Evolutionary conservation across 2,113 vertebrate genomes (phyloP).

Genomic region (Candoia aspera): DNA sequence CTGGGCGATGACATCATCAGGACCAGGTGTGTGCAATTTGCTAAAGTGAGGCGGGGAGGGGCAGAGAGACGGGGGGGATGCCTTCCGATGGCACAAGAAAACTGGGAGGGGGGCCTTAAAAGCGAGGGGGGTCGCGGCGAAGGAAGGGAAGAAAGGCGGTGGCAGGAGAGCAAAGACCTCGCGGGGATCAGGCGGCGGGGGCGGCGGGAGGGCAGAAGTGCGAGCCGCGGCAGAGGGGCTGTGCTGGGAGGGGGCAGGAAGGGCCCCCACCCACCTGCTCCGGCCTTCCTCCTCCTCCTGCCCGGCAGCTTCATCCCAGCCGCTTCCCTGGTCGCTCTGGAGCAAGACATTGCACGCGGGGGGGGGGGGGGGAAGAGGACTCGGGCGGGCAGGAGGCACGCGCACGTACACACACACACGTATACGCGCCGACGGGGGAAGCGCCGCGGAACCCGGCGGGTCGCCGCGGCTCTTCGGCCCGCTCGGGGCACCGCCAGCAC

Average conservation of each 20-base stretch:
- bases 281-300: not conserved
- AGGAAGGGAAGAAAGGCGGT: too few species aligned
- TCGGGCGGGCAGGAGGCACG: not conserved
- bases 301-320: not conserved
- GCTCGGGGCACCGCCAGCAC: too few species aligned
- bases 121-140: not conserved
- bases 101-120: not conserved
- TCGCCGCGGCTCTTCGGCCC: too few species aligned
- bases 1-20: not conserved
- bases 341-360: not conserved
- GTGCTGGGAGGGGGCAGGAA: not conserved
- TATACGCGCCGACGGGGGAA: too few species aligned
- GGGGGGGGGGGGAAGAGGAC: not conserved
- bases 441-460: too few species aligned
- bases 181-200: too few species aligned
- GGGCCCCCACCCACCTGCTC: not conserved
- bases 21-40: not conserved
- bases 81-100: not conserved
- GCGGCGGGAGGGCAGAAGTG: too few species aligned
- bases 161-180: too few species aligned
- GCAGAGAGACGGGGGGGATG: not conserved
- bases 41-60: not conserved
- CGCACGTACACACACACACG: not conserved
- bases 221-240: not conserved
- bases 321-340: not conserved